Base-by-base conservation (phyloP, 2,888 invertebrate genomes). In the Zygogramma bicolorata region DNA sequence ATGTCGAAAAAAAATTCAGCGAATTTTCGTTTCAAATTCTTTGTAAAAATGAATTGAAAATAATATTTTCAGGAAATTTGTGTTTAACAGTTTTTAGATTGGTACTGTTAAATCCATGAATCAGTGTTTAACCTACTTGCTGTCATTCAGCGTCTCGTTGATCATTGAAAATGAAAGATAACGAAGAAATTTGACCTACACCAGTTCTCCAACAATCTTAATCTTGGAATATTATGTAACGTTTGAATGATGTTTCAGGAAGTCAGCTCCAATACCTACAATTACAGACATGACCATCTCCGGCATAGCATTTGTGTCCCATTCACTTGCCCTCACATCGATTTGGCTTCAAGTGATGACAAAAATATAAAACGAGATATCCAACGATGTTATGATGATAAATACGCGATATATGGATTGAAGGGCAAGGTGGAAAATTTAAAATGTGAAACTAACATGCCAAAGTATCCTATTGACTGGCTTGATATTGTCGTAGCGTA, bases 281-380 rank as follows among this genome's bases (percentile, higher is more conserved):
- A 81, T 58, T 84, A 81, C 40, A 74, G 79, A 49, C 84, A 83
- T 42, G 82, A 82, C 67, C 34, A 67, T 13, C 74, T 84, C 18
- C 71, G 83, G 42, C 81, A 83, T 61, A 81, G 81, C 22, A 78
- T 84, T 61, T 84, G 84, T 63, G 67, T 84, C 6, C 77, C 78
- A n/a, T 58, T 71, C 13, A 77, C 79, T 15, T 84, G 84, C 72
- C 80, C 81, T 1, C 75, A 68, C 20, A 31, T 31, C 25, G 59
- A 57, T 18, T 46, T 27, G 34, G 67, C 2, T 2, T 8, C 13
- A 3, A 53, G 20, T 10, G 42, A 68, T 27, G 4, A 77, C 15
- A 61, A 38, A 1, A 31, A 18, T 10, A 13, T 61, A 0, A 20
- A 53, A 42, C 0, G 61, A 34, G 66, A 69, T 27, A 61, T 83